phyloP scores from a whole-genome alignment of 2,113 vertebrate genomes.

The Charina bottae region DNA sequence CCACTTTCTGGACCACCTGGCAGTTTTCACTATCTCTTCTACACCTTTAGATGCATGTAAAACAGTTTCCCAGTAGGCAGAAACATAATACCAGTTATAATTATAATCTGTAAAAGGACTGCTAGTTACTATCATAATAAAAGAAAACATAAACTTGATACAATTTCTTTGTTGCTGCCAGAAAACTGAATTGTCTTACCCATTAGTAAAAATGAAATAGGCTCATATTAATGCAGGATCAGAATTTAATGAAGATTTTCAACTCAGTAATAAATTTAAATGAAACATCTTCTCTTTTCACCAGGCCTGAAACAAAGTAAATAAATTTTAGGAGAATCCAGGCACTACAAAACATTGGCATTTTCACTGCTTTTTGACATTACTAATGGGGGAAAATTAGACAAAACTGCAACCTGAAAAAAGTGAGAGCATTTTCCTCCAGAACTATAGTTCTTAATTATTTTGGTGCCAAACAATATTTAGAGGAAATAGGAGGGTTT shows the following conservation, averaged over 20 bases:
- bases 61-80: not conserved
- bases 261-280: conserved; percentile 54
- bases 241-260: conserved; percentile 66
- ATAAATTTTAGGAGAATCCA: conserved; percentile 63
- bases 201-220: conserved; percentile 61
- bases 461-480: conserved; percentile 41
- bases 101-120: not conserved
- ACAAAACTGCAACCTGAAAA: conserved; percentile 52
- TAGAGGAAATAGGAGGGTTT: conserved; percentile 1
- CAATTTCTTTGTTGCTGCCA: conserved; percentile 54
- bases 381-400: conserved; percentile 34
- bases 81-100: not conserved
- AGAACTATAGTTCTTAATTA: conserved; percentile 45
- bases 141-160: conserved; percentile 51
- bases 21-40: not conserved
- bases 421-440: conserved; percentile 35
- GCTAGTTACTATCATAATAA: conserved; percentile 39
- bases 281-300: conserved; percentile 47
- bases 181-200: conserved; percentile 48
- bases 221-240: conserved; percentile 53
- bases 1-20: not conserved
- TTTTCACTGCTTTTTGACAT: conserved; percentile 35
- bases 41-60: not conserved
- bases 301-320: conserved; percentile 57
- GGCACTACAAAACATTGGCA: conserved; percentile 56